Evolutionary conservation across 2,888 invertebrate species (phyloP), one percentile per base, ranked within the genome.

Genomic region (Hipparchia semele): DNA sequence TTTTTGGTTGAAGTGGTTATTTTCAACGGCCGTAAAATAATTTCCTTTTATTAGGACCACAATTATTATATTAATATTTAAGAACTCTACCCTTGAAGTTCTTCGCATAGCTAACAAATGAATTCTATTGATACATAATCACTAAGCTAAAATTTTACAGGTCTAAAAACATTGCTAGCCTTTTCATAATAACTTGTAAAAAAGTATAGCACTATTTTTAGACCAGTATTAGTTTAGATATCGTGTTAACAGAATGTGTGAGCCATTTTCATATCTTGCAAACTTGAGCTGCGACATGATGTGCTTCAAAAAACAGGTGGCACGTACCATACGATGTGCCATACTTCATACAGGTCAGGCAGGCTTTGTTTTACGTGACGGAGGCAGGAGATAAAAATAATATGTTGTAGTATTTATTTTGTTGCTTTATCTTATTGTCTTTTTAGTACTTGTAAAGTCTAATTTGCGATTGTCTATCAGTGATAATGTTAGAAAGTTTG

Each of bases 281-380:
- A 7, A 23, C 58, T 58, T 58, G 23, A 8, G 9, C 23, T 6
- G 59, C 39, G 10, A 60, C 59, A 39, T 70, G 61, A 68, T 71
- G 59, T 71, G 59, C 53, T 39, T 71, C 65, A 68, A 74, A 68
- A 73, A 74, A 71, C 65, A 73, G 64, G 58, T 64, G 71, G 76
- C 76, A 76, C 76, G 76, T 76, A 75, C 76, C 69, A 73, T 71
- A 69, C 71, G 58, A 68, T 51, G 39, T 68, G 51, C 51, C 68
- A 23, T 58, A 58, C 58, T 23, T 58, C 58, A 58, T 68, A 62
- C 62, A 60, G 70, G 59, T 45, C n/a, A 39, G 51, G 49, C 68
- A 13, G 62, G 62, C 65, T 65, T 53, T 39, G 65, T 65, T 65
- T 65, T 33, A 10, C 13, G 6, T 53, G 53, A 65, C 64, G 49